Evolutionary conservation across 2,888 invertebrate species (phyloP), one percentile per base, ranked within the genome.

Genomic region (Lymantria monacha): DNA sequence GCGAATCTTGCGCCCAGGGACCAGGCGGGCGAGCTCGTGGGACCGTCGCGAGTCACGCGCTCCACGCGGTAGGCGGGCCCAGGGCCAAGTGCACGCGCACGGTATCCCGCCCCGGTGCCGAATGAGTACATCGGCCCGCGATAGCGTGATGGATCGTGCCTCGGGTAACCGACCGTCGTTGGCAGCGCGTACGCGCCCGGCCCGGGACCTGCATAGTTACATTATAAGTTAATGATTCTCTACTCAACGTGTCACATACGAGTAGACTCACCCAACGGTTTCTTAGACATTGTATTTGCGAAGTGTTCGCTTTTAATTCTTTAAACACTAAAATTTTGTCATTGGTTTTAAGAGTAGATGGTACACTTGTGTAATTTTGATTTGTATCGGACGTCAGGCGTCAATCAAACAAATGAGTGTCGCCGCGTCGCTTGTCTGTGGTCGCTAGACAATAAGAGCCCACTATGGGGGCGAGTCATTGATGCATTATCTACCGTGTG

Each of bases 91-190:
- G 59, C 79, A 70, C 48, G 92, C 84, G 57, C 85, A 85, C 69
- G 92, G 91, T 38, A 83, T 55, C 66, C 81, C 63, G 63, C 80
- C 61, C 55, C 83, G 12, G 79, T 78, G 43, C 93, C 93, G 77
- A 95, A 92, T 44, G 93, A 93, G 78, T 89, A 95, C 76, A 94
- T 93, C 7, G 95, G 95, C 77, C 92, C 91, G 61, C 94, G 90
- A 71, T 88, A 83, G 11, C 90, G 92, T 9, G 94, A 93, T 14
- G 92, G 91, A 83, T 95, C 95, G 81, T 95, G 95, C 13, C 78
- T 69, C 10, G 84, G 76, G 76, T 85, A 94, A 2, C 95, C 95
- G 37, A 93, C 91, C 22, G 93, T 92, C 0, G 93, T 81, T 11
- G 94, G 94, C 54, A 95, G 85, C 76, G 76, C 69, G 79, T 95